Evolutionary conservation across 2,797 vertebrate species (phyloP).

Genomic region (Esox masquinongy): DNA sequence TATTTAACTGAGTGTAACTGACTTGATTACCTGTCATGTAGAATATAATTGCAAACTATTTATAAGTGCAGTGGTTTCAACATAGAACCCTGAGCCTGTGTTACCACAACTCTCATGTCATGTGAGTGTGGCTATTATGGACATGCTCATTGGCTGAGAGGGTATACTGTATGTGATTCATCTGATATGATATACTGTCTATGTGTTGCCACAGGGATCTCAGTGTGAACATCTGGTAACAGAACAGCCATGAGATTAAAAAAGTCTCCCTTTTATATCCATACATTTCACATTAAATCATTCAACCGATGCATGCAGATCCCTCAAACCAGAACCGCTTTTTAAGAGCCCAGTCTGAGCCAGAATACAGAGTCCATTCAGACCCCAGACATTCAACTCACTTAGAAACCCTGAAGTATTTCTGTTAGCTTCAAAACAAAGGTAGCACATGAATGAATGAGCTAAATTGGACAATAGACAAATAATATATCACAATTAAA

Average conservation of each 20-base stretch:
- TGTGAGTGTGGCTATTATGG: neutral
- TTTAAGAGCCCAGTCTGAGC: constrained; percentile 72
- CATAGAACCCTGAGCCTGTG: constrained; percentile 12
- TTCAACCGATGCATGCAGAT: constrained; percentile 74
- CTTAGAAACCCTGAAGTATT: constrained; percentile 12
- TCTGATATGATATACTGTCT: constrained; percentile 12
- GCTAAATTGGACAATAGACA: neutral
- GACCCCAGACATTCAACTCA: constrained; percentile 23
- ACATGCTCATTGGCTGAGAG: constrained; percentile 1
- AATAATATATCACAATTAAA: neutral
- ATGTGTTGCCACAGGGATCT: constrained; percentile 57
- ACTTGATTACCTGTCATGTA: neutral
- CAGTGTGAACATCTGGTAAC: constrained; percentile 77
- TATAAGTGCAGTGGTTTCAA: constrained; percentile 1
- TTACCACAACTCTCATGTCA: constrained; percentile 2
- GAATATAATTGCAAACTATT: neutral
- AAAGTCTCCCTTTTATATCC: constrained; percentile 60
- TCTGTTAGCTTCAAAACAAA: constrained; percentile 23
- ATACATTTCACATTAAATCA: constrained; percentile 48
- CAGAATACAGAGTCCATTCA: constrained; percentile 64
- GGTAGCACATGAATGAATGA: constrained; percentile 1
- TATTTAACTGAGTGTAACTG: neutral
- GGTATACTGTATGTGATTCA: constrained; percentile 10
- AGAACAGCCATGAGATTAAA: constrained; percentile 83
- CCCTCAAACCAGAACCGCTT: constrained; percentile 56